phyloP scores from a whole-genome alignment of 2,797 vertebrate species.

The Hypotaenidia okinawae region DNA sequence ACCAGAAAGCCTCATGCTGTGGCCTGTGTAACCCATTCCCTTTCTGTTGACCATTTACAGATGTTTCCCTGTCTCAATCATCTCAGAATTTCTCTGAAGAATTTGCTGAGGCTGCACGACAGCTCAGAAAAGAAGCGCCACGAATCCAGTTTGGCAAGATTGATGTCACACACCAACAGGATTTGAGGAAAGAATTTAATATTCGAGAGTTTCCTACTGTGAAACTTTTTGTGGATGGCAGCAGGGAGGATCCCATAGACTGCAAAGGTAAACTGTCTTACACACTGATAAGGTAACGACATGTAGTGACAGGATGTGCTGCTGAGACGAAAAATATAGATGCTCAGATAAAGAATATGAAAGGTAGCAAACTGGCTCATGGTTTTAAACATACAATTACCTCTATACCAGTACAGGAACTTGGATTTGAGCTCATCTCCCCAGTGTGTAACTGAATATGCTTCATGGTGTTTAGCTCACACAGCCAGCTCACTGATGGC shows the following conservation, averaged over 20 bases:
- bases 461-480: neutral
- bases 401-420: neutral
- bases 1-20: neutral
- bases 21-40: neutral
- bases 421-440: neutral
- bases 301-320: neutral
- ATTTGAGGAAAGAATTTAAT: slow-evolving; percentile 83
- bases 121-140: slow-evolving; percentile 81
- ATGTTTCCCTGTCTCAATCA: slow-evolving; percentile 78
- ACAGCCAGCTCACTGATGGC: neutral
- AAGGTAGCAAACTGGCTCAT: neutral
- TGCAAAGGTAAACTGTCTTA: slow-evolving; percentile 82
- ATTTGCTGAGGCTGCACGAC: slow-evolving; percentile 81
- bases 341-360: neutral
- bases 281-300: neutral
- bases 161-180: slow-evolving; percentile 83
- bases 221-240: slow-evolving; percentile 86
- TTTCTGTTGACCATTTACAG: slow-evolving; percentile 59
- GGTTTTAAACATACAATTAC: neutral
- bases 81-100: slow-evolving; percentile 80
- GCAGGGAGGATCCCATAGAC: slow-evolving; percentile 80
- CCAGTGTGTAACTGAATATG: neutral
- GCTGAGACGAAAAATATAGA: neutral
- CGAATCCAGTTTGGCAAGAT: slow-evolving; percentile 84
- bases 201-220: slow-evolving; percentile 76